phyloP scores from a whole-genome alignment of 2,797 vertebrate genomes.

The Enteromius viviparus region DNA sequence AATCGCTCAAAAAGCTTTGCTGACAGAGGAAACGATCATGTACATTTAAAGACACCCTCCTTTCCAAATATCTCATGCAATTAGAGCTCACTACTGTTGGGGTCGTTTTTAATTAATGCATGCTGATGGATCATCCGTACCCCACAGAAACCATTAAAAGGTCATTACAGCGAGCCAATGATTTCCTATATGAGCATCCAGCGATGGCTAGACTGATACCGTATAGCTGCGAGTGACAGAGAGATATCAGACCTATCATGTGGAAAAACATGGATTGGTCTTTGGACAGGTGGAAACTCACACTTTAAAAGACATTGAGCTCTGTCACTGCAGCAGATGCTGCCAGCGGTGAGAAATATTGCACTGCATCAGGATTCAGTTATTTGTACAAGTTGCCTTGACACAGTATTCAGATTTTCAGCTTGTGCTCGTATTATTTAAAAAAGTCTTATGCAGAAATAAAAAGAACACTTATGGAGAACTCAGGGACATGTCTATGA shows the following conservation, averaged over 20 bases:
- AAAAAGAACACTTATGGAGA: background rate
- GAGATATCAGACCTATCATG: slow-evolving; percentile 44
- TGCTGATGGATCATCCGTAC: slow-evolving; percentile 58
- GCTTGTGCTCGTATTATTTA: background rate
- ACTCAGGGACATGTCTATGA: background rate
- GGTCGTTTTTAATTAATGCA: slow-evolving; percentile 60
- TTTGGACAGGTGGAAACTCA: slow-evolving; percentile 23
- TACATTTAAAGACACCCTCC: slow-evolving; percentile 42
- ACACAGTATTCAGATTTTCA: background rate
- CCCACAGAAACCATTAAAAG: slow-evolving; percentile 55
- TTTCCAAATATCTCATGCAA: slow-evolving; percentile 51
- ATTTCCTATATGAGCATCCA: slow-evolving; percentile 52
- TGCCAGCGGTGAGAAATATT: background rate
- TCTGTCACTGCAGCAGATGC: slow-evolving; percentile 37
- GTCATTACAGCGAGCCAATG: slow-evolving; percentile 55
- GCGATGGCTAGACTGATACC: slow-evolving; percentile 49
- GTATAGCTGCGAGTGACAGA: background rate
- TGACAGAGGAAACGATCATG: slow-evolving; percentile 41
- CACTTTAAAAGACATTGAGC: slow-evolving; percentile 38
- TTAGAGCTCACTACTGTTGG: slow-evolving; percentile 48
- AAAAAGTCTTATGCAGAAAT: background rate
- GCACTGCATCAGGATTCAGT: background rate
- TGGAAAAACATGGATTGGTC: slow-evolving; percentile 14
- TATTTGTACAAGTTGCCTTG: background rate
- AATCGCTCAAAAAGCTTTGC: slow-evolving; percentile 37